Percentiles rank a stretch among this genome's conserved stretches.
Evolutionary conservation across 2,113 vertebrate species (phyloP).

Genomic region (Trichomycterus rosablanca): DNA sequence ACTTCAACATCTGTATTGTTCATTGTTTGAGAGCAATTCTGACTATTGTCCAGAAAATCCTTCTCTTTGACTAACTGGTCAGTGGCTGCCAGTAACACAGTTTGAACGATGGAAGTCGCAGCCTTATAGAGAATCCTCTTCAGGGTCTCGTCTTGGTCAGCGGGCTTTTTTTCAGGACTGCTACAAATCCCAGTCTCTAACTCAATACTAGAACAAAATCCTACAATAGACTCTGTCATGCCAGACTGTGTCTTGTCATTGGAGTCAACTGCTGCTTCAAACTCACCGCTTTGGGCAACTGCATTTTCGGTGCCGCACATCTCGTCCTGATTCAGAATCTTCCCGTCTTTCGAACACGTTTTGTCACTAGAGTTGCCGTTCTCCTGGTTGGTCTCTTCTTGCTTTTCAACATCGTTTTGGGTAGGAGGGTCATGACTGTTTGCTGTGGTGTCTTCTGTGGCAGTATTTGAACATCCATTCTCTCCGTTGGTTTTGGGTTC

Average conservation of each 20-base stretch:
- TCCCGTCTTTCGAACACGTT: constrained; percentile 51
- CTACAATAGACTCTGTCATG: constrained; percentile 35
- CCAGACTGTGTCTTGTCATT: constrained; percentile 49
- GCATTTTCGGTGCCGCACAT: constrained; percentile 53
- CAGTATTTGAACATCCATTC: constrained; percentile 63
- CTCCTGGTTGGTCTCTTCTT: constrained; percentile 49
- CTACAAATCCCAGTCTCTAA: constrained; percentile 38
- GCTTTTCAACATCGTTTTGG: constrained; percentile 49
- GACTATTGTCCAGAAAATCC: constrained; percentile 49
- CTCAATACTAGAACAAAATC: constrained; percentile 44
- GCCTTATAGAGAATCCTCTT: constrained; percentile 62
- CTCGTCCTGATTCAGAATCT: constrained; percentile 66
- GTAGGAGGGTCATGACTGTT: constrained; percentile 58
- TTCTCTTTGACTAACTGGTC: constrained; percentile 66
- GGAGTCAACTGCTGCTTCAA: constrained; percentile 51
- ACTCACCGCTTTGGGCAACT: constrained; percentile 72
- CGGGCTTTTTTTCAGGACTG: constrained; percentile 48
- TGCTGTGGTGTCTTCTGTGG: constrained; percentile 55
- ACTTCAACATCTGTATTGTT: constrained; percentile 37
- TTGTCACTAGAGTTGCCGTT: constrained; percentile 58
- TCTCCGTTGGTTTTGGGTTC: constrained; percentile 62
- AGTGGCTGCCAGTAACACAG: constrained; percentile 61
- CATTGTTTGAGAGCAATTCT: constrained; percentile 40
- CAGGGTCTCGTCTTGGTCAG: constrained; percentile 51
- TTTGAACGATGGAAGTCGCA: constrained; percentile 65